Evolutionary conservation across 2,888 invertebrate genomes (phyloP).

Genomic region (Iselma pallidipennis): DNA sequence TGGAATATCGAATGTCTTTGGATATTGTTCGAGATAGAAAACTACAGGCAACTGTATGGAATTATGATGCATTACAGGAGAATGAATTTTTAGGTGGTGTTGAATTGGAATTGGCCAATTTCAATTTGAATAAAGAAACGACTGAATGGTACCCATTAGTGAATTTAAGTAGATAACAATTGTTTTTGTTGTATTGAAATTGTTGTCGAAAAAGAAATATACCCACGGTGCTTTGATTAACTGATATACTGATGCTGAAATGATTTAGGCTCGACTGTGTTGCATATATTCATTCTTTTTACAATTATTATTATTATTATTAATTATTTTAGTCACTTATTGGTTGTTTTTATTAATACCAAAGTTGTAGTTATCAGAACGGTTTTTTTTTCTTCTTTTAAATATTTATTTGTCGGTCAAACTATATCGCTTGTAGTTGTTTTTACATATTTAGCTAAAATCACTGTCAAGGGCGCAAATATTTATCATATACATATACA

Average conservation of each 20-base stretch:
- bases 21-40: slow-evolving; percentile 75
- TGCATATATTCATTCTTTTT: too few relatives aligned
- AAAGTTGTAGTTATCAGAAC: background rate
- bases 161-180: slow-evolving; percentile 50
- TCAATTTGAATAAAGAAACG: slow-evolving; percentile 77
- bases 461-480: too few relatives aligned
- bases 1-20: slow-evolving; percentile 85
- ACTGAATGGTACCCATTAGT: slow-evolving; percentile 83
- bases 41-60: slow-evolving; percentile 94
- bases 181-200: slow-evolving; percentile 14
- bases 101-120: slow-evolving; percentile 72
- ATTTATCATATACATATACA: too few relatives aligned
- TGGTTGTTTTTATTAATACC: background rate
- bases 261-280: too few relatives aligned
- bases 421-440: background rate
- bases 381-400: background rate
- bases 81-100: slow-evolving; percentile 95
- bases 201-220: too few relatives aligned
- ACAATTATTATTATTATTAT: too few relatives aligned
- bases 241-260: too few relatives aligned
- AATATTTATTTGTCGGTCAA: background rate
- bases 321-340: background rate
- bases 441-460: too few relatives aligned
- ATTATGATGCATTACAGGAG: slow-evolving; percentile 90
- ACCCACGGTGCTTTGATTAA: too few relatives aligned